Conservation (phyloP, 2,888 invertebrate species). For the Tachina lurida region DNA sequence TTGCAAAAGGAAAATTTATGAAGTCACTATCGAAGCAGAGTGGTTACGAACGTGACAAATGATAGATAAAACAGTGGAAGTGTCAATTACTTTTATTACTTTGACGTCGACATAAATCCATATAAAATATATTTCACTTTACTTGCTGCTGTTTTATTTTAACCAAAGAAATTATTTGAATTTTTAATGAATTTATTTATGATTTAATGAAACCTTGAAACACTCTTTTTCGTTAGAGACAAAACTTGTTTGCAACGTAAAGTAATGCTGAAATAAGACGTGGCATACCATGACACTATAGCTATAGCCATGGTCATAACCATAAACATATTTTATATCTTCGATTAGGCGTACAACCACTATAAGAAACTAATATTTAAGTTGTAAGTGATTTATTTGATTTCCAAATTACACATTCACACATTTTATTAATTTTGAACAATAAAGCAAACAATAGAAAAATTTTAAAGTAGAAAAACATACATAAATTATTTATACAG, state of each 20-base stretch:
- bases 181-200: slow-evolving; percentile 37
- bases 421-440: too few relatives aligned
- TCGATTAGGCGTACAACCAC: too few relatives aligned
- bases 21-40: neutral
- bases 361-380: too few relatives aligned
- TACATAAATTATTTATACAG: too few relatives aligned
- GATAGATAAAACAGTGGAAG: slow-evolving; percentile 56
- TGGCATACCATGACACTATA: too few relatives aligned
- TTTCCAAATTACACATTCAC: too few relatives aligned
- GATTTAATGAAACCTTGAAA: slow-evolving; percentile 1
- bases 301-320: too few relatives aligned
- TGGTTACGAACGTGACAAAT: slow-evolving; percentile 52
- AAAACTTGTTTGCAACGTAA: too few relatives aligned
- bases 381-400: too few relatives aligned
- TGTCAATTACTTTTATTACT: slow-evolving; percentile 59
- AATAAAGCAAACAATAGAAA: too few relatives aligned
- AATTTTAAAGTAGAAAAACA: too few relatives aligned
- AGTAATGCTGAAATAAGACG: neutral
- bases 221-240: neutral
- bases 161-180: neutral
- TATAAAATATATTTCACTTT: slow-evolving; percentile 3
- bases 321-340: too few relatives aligned
- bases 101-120: slow-evolving; percentile 37
- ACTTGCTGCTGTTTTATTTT: neutral
- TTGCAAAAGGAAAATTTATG: neutral